Percentiles rank a stretch among this genome's conserved stretches.
Evolutionary conservation across 2,888 invertebrate species (phyloP).

Genomic region (Hermodice carunculata): DNA sequence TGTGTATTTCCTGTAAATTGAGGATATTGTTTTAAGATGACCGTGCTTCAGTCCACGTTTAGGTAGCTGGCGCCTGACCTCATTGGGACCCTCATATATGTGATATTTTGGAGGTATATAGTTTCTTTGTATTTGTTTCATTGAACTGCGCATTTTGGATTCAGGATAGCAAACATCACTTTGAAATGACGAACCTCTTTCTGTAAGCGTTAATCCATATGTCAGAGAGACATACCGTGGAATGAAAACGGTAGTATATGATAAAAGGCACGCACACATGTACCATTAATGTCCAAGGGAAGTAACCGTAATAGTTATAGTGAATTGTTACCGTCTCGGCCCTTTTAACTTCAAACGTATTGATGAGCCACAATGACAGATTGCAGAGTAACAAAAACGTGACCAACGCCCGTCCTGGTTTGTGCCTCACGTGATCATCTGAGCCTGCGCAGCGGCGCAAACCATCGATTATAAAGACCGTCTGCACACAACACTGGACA

Average conservation of each 20-base stretch:
- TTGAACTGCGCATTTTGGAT: too few relatives aligned
- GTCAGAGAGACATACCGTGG: slow-evolving; percentile 65
- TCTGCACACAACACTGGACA: slow-evolving; percentile 49
- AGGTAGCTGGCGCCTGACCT: too few relatives aligned
- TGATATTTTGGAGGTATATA: too few relatives aligned
- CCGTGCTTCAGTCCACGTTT: too few relatives aligned
- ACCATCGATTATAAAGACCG: slow-evolving; percentile 62
- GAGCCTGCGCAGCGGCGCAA: slow-evolving; percentile 49
- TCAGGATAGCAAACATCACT: too few relatives aligned
- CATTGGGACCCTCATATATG: too few relatives aligned
- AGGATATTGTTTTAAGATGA: too few relatives aligned
- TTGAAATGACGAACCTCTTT: too few relatives aligned
- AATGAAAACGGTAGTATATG: slow-evolving; percentile 69
- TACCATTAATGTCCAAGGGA: slow-evolving; percentile 77
- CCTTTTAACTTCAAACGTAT: slow-evolving; percentile 48
- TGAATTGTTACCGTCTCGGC: slow-evolving; percentile 75
- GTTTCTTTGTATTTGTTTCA: too few relatives aligned
- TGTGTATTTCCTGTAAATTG: too few relatives aligned
- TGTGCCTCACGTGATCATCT: slow-evolving; percentile 16
- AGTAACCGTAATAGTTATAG: slow-evolving; percentile 75
- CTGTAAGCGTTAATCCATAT: slow-evolving; percentile 65
- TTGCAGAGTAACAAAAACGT: slow-evolving; percentile 75
- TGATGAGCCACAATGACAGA: slow-evolving; percentile 74
- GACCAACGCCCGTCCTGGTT: slow-evolving; percentile 52
- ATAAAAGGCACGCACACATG: slow-evolving; percentile 76